Evolutionary conservation across 1,140 invertebrate species (phyloP), one percentile per base, ranked within the genome.

Genomic region (Calliphora vicina): DNA sequence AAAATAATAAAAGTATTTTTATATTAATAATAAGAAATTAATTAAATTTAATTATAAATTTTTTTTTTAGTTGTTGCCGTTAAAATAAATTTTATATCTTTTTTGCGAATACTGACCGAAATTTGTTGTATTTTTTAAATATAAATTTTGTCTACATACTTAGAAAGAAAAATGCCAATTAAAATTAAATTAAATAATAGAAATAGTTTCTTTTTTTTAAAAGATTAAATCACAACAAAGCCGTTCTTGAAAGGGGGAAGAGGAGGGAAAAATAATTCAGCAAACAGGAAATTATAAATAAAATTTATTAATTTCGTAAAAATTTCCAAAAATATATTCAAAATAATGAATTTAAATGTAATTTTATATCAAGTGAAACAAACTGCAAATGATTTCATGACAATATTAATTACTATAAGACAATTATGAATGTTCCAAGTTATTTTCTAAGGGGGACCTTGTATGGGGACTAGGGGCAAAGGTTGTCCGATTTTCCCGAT

Each of bases 71-170:
- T 35, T 35, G 35, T 35, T 35, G 35, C 10, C 10, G 35, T 35
- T 35, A 35, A 29, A 61, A 80, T 26, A 67, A 29, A 71, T 81
- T 81, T 81, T 67, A 71, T 81, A 71, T 61, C 45, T 81, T 78
- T 35, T 81, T 82, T 73, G 57, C 81, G 81, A 82, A 82, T 82
- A 82, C 81, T 82, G 81, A 82, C 81, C 81, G 67, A 82, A 82
- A 82, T 82, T 43, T 81, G 17, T 61, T 61, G 45, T 81, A 23
- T 81, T 27, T 81, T 42, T 81, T 57, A 25, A 50, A 45, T 4
- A 42, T 80, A 42, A 25, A 57, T 81, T 81, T 81, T 83, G 43
- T 67, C 26, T 74, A 35, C 27, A 71, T 42, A 78, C 57, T 80
- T 76, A 42, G 17, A 35, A 26, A 29, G n/a, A 67, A 29, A 73